phyloP scores from a whole-genome alignment of 2,797 vertebrate species.

The Argyrosomus regius region DNA sequence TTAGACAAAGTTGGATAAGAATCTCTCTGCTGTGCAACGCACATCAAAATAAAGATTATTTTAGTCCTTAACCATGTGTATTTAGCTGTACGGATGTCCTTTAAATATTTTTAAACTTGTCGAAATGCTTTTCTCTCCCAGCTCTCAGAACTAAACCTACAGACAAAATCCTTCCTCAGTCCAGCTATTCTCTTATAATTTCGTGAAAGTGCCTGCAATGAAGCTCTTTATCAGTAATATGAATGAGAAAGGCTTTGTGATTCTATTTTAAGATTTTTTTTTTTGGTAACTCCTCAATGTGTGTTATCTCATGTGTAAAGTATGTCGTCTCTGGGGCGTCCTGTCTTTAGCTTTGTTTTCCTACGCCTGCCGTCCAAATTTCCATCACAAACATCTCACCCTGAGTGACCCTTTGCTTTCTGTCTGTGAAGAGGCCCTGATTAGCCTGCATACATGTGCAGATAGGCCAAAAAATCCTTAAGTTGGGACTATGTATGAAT shows the following conservation, averaged over 20 bases:
- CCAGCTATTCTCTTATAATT: slow-evolving; percentile 38
- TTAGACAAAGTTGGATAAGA: not conserved
- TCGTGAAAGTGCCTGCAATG: slow-evolving; percentile 31
- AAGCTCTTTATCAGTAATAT: slow-evolving; percentile 19
- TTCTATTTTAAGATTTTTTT: slow-evolving; percentile 29
- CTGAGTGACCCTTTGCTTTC: slow-evolving; percentile 79
- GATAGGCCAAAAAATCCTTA: slow-evolving; percentile 65
- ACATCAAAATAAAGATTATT: not conserved
- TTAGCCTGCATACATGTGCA: slow-evolving; percentile 79
- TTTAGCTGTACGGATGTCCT: not conserved
- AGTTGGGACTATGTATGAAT: slow-evolving; percentile 50
- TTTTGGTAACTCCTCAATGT: slow-evolving; percentile 40
- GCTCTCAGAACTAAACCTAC: slow-evolving; percentile 29
- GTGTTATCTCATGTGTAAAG: slow-evolving; percentile 84
- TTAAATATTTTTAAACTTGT: not conserved
- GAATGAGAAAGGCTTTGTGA: slow-evolving; percentile 49
- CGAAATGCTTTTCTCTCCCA: not conserved
- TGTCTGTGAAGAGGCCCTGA: slow-evolving; percentile 75
- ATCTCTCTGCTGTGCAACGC: not conserved
- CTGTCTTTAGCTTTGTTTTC: slow-evolving; percentile 83
- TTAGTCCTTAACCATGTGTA: not conserved
- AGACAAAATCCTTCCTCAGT: slow-evolving; percentile 25
- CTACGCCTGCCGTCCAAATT: slow-evolving; percentile 86
- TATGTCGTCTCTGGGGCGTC: slow-evolving; percentile 79
- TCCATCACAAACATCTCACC: slow-evolving; percentile 87